These are phyloP conservation scores for Bursaphelenchus okinawaensis DNA, from an alignment of 2,888 invertebrate species.

Conservation along the genomic window DNA sequence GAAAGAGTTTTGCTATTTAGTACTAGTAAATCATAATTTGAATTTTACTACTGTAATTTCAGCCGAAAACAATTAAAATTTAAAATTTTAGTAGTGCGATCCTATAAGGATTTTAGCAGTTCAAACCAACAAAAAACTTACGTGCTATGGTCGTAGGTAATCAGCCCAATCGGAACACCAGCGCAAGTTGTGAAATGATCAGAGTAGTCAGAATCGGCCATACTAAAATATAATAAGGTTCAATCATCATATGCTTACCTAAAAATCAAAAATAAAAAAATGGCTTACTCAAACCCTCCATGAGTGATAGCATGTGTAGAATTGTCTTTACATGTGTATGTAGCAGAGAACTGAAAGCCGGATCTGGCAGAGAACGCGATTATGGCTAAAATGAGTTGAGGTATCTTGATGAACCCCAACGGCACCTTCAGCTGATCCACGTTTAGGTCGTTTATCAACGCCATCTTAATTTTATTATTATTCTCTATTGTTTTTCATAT, in stretches of 20 bases:
- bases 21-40: too few relatives aligned
- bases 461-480: too few relatives aligned
- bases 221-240: too few relatives aligned
- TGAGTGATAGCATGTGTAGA: slow-evolving; percentile 1
- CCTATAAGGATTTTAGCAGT: too few relatives aligned
- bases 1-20: too few relatives aligned
- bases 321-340: slow-evolving; percentile 28
- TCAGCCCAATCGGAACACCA: neutral
- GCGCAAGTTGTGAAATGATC: neutral
- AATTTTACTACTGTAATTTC: too few relatives aligned
- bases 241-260: too few relatives aligned
- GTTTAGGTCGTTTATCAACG: slow-evolving; percentile 28
- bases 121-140: neutral
- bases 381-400: slow-evolving; percentile 52
- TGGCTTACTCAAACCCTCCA: neutral
- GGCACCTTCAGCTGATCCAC: slow-evolving; percentile 49
- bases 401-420: slow-evolving; percentile 49
- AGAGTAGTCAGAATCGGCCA: neutral
- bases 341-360: slow-evolving; percentile 40
- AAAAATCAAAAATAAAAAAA: neutral
- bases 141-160: slow-evolving; percentile 1
- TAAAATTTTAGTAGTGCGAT: too few relatives aligned
- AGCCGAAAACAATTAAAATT: too few relatives aligned
- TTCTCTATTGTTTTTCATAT: too few relatives aligned
- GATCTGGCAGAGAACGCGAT: slow-evolving; percentile 47